Percentiles rank a stretch among this genome's conserved stretches.
These are phyloP conservation scores for Centrocercus urophasianus DNA, from an alignment of 2,113 vertebrate species.

Conservation along the genomic window DNA sequence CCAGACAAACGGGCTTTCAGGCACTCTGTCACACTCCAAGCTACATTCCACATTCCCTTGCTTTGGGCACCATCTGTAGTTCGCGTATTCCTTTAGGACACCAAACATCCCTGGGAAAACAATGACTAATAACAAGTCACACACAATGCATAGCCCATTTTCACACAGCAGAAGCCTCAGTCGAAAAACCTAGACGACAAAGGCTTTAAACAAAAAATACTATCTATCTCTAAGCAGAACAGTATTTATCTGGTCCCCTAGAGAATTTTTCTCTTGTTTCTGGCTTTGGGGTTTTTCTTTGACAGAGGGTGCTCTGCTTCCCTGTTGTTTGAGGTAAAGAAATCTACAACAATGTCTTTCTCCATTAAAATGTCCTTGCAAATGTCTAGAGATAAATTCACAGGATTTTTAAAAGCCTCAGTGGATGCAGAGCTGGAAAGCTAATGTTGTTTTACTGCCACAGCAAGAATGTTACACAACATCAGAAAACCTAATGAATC, in stretches of 20 bases:
- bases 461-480: background rate
- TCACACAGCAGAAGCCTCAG: slow-evolving; percentile 43
- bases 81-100: background rate
- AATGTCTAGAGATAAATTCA: slow-evolving; percentile 53
- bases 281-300: slow-evolving; percentile 23
- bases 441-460: background rate
- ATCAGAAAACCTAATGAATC: background rate
- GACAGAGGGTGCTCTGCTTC: slow-evolving; percentile 9
- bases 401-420: slow-evolving; percentile 28
- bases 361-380: slow-evolving; percentile 51
- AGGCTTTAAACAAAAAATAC: slow-evolving; percentile 42
- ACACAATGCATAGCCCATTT: background rate
- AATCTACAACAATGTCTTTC: slow-evolving; percentile 34
- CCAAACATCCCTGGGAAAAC: slow-evolving; percentile 52
- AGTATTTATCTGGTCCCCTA: background rate
- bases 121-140: slow-evolving; percentile 16
- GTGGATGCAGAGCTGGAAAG: slow-evolving; percentile 1
- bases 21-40: background rate
- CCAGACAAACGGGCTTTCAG: slow-evolving; percentile 17
- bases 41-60: slow-evolving; percentile 29
- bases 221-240: slow-evolving; percentile 35
- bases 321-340: slow-evolving; percentile 37
- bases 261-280: slow-evolving; percentile 24
- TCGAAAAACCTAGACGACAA: slow-evolving; percentile 31
- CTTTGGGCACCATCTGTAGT: slow-evolving; percentile 60